These are phyloP conservation scores for Vireo altiloquus DNA, from an alignment of 2,113 vertebrate species.

Conservation along the genomic window DNA sequence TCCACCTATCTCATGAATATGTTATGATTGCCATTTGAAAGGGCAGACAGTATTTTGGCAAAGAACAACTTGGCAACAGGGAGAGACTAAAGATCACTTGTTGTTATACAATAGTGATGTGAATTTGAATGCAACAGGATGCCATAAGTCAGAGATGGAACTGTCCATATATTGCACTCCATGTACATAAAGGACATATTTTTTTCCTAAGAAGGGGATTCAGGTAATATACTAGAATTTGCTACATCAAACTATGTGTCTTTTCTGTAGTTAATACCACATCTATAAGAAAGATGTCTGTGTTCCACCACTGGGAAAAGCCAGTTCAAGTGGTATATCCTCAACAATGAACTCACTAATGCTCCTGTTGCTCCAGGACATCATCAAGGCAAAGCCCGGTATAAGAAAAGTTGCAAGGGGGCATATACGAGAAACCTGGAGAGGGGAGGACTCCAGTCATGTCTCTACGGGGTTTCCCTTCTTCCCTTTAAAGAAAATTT, in stretches of 20 bases:
- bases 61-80: not conserved
- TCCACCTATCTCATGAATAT: not conserved
- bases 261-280: not conserved
- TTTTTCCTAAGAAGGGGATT: not conserved
- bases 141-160: not conserved
- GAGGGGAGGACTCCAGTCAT: not conserved
- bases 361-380: not conserved
- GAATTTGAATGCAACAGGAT: not conserved
- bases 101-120: not conserved
- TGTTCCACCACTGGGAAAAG: not conserved
- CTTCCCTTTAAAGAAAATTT: not conserved
- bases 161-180: not conserved
- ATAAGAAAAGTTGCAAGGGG: not conserved
- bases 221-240: not conserved
- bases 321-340: not conserved
- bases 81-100: not conserved
- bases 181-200: accelerated
- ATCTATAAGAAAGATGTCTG: not conserved
- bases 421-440: not conserved
- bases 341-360: not conserved
- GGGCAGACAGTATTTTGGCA: not conserved
- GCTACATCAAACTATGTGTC: not conserved
- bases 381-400: not conserved
- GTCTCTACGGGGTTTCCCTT: not conserved
- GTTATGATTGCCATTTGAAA: not conserved